phyloP scores from a whole-genome alignment of 2,888 invertebrate species.

The Rhamphomyia laevipes region DNA sequence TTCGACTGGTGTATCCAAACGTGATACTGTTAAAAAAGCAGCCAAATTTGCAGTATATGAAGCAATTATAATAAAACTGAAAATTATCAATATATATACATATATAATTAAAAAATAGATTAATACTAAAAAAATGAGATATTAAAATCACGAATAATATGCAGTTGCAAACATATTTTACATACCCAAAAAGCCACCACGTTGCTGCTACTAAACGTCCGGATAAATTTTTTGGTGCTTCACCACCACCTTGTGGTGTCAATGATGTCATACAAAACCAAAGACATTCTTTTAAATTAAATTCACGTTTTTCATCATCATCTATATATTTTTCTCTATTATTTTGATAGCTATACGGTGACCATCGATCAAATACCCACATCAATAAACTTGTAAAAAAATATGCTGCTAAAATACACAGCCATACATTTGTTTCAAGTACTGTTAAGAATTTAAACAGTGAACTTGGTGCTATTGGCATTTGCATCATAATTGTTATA shows the following conservation, averaged over 20 bases:
- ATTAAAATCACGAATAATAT: background rate
- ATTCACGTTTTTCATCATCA: slow-evolving; percentile 88
- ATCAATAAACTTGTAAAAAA: slow-evolving; percentile 88
- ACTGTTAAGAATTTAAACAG: slow-evolving; percentile 95
- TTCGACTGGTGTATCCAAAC: slow-evolving; percentile 85
- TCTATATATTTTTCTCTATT: slow-evolving; percentile 86
- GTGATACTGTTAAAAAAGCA: slow-evolving; percentile 89
- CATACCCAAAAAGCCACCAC: slow-evolving; percentile 93
- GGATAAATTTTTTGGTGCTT: slow-evolving; percentile 91
- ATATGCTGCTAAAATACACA: slow-evolving; percentile 89
- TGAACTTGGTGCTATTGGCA: slow-evolving; percentile 79
- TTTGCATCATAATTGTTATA: slow-evolving; percentile 89
- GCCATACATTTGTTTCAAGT: slow-evolving; percentile 91
- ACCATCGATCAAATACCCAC: slow-evolving; percentile 95
- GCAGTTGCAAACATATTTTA: background rate
- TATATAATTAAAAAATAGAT: background rate
- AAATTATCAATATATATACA: background rate
- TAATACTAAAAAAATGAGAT: background rate
- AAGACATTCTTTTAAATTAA: slow-evolving; percentile 88
- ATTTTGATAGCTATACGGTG: slow-evolving; percentile 94
- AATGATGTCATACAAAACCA: slow-evolving; percentile 99
- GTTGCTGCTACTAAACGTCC: slow-evolving; percentile 92
- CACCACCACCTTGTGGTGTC: slow-evolving; percentile 90
- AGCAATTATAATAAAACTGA: slow-evolving; percentile 89
- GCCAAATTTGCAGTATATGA: slow-evolving; percentile 98